Percentiles rank a stretch among this genome's conserved stretches.
phyloP scores from a whole-genome alignment of 2,113 vertebrate species.

The Oenanthe oenanthe region DNA sequence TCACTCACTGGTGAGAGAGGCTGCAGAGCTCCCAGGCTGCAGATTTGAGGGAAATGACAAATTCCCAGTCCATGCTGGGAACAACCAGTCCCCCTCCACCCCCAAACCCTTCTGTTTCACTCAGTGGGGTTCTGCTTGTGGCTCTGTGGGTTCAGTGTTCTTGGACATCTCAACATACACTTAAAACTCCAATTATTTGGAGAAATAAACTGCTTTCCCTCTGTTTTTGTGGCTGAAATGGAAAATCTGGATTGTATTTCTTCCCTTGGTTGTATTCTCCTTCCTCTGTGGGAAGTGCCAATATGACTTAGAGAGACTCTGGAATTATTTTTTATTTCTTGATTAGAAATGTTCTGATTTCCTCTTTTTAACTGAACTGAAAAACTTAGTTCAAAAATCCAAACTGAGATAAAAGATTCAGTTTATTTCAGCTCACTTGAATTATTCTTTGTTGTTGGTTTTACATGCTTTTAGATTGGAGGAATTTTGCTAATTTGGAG shows the following conservation, averaged over 20 bases:
- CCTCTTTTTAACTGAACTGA: not conserved
- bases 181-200: not conserved
- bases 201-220: not conserved
- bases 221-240: not conserved
- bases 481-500: not conserved
- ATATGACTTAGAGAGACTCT: rapidly evolving
- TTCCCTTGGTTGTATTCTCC: not conserved
- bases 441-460: not conserved
- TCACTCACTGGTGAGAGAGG: not conserved
- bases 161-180: not conserved
- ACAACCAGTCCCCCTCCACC: not conserved
- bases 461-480: not conserved
- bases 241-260: not conserved
- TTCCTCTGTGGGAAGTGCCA: not conserved
- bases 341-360: not conserved
- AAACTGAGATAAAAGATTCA: not conserved
- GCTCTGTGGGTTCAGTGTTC: not conserved
- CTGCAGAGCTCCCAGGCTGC: not conserved
- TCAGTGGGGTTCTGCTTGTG: not conserved
- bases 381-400: not conserved
- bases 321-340: not conserved
- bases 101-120: not conserved
- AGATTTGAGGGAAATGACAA: not conserved
- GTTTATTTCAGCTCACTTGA: not conserved
- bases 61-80: not conserved